These are phyloP conservation scores for Shinisaurus crocodilurus DNA, from an alignment of 2,113 vertebrate genomes.

Conservation along the genomic window DNA sequence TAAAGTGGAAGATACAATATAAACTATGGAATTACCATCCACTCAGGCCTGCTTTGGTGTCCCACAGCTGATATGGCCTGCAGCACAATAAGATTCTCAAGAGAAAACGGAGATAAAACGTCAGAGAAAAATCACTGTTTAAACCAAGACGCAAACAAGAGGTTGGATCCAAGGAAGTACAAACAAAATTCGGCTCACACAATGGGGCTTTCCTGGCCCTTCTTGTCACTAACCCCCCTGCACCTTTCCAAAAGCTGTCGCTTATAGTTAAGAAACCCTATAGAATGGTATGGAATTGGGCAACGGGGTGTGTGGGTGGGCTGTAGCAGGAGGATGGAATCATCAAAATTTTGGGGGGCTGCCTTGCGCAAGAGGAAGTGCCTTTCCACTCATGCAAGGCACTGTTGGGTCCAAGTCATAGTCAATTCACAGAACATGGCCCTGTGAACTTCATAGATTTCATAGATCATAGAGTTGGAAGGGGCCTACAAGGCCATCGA, in stretches of 20 bases:
- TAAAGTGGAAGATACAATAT: slow-evolving; percentile 53
- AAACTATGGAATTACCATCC: slow-evolving; percentile 20
- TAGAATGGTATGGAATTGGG: neutral
- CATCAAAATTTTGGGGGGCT: neutral
- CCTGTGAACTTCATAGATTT: slow-evolving; percentile 4
- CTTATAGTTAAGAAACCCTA: neutral
- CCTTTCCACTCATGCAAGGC: neutral
- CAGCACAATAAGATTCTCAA: slow-evolving; percentile 43
- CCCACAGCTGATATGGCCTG: slow-evolving; percentile 38
- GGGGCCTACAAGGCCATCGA: too few relatives aligned
- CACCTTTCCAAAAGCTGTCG: neutral
- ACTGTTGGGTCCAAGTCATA: neutral
- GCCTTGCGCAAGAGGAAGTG: neutral
- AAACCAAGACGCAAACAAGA: neutral
- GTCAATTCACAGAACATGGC: neutral
- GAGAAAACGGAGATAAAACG: slow-evolving; percentile 28
- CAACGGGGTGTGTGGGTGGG: too few relatives aligned
- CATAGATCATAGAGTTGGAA: too few relatives aligned
- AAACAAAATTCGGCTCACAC: neutral
- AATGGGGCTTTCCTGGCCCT: neutral
- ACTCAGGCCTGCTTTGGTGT: slow-evolving; percentile 14
- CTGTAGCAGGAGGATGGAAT: neutral
- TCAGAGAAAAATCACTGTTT: slow-evolving; percentile 7
- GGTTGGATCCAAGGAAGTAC: neutral
- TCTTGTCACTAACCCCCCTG: neutral